Percentiles rank a stretch among this genome's conserved stretches.
These are phyloP conservation scores for Parnassius mnemosyne DNA, from an alignment of 2,888 invertebrate genomes.

Conservation along the genomic window DNA sequence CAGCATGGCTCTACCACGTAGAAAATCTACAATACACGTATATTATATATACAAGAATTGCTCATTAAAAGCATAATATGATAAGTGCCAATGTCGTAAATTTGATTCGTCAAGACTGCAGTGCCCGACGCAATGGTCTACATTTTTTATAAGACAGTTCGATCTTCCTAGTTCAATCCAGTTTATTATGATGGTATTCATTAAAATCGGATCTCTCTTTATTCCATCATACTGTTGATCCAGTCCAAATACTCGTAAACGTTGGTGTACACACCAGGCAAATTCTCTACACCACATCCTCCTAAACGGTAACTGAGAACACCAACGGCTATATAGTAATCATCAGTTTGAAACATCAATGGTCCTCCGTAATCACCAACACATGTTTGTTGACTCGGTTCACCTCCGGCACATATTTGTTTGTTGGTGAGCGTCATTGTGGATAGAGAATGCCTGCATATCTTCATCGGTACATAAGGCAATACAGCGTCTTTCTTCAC, in stretches of 20 bases:
- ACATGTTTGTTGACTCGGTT: slow-evolving; percentile 66
- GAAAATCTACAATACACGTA: too few species aligned
- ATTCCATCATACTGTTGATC: slow-evolving; percentile 38
- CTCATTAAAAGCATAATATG: too few species aligned
- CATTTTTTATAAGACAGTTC: too few species aligned
- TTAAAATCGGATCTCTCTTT: background rate
- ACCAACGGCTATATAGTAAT: slow-evolving; percentile 53
- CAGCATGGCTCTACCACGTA: too few species aligned
- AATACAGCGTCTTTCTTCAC: slow-evolving; percentile 40
- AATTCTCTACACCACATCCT: slow-evolving; percentile 77
- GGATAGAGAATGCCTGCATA: slow-evolving; percentile 28
- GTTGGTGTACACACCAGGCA: slow-evolving; percentile 37
- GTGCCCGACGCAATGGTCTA: too few species aligned
- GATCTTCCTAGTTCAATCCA: too few species aligned
- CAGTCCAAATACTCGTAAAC: slow-evolving; percentile 64
- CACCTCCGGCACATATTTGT: slow-evolving; percentile 68
- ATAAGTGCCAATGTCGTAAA: too few species aligned
- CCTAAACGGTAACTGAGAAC: slow-evolving; percentile 83
- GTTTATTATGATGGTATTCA: too few species aligned
- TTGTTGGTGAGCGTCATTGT: slow-evolving; percentile 36
- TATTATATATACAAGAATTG: too few species aligned
- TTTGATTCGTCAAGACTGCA: too few species aligned
- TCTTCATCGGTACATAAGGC: slow-evolving; percentile 33
- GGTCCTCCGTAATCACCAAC: slow-evolving; percentile 82
- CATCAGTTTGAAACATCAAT: slow-evolving; percentile 54